These are phyloP conservation scores for Diplodus sargus DNA, from an alignment of 2,797 vertebrate species.

Conservation along the genomic window DNA sequence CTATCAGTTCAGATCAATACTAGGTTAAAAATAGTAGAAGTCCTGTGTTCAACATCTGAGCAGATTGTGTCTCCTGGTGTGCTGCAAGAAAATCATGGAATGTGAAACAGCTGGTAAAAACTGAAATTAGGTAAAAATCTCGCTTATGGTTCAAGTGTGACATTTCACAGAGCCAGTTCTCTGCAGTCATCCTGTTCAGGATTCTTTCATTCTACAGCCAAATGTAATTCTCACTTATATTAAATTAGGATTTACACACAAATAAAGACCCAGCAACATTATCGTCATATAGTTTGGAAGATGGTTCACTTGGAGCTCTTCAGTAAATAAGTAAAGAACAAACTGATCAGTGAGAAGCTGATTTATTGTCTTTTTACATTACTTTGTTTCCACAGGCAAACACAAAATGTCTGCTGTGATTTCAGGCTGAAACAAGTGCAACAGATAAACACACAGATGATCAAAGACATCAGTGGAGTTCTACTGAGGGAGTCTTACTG, in stretches of 20 bases:
- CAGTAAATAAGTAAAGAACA: background rate
- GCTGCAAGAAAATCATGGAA: too few relatives aligned
- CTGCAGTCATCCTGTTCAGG: too few relatives aligned
- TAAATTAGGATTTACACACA: background rate
- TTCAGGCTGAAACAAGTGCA: background rate
- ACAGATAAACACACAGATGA: background rate
- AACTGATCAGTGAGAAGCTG: background rate
- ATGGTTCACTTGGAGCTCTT: background rate
- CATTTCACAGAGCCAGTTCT: too few relatives aligned
- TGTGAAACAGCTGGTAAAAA: too few relatives aligned
- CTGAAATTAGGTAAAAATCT: too few relatives aligned
- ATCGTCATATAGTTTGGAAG: too few relatives aligned
- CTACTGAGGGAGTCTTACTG: background rate
- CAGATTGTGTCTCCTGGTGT: background rate
- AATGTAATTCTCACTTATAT: background rate
- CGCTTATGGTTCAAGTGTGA: too few relatives aligned
- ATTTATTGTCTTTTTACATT: constrained; percentile 31
- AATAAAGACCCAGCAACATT: background rate
- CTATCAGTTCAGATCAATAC: too few relatives aligned
- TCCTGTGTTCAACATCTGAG: background rate
- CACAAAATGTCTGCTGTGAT: background rate
- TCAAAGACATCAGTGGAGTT: background rate
- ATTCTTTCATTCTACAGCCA: background rate
- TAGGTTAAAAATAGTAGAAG: background rate
- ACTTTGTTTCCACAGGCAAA: background rate